Conservation (phyloP, 1,140 invertebrate genomes). For the Drosophila prosaltans region DNA sequence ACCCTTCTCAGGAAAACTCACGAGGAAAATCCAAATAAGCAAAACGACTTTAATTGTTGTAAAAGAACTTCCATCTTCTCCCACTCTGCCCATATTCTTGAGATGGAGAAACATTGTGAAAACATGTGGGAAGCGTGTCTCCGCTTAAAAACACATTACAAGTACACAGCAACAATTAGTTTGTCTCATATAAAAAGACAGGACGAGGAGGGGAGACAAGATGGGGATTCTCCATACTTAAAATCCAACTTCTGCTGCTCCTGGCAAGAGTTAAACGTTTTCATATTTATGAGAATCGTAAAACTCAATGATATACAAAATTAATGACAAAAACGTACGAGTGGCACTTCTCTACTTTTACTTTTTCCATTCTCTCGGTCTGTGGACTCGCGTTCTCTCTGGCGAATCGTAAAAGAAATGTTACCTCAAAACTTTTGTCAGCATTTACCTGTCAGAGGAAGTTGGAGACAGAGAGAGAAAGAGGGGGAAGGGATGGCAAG, state of each 20-base stretch:
- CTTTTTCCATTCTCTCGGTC: constrained; percentile 45
- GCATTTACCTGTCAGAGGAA: constrained; percentile 43
- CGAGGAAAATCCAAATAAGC: constrained; percentile 19
- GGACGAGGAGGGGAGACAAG: neutral
- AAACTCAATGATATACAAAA: constrained; percentile 83
- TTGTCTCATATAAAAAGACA: constrained; percentile 63
- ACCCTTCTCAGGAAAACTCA: constrained; percentile 21
- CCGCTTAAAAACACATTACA: constrained; percentile 79
- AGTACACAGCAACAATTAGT: constrained; percentile 76
- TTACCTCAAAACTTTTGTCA: constrained; percentile 73
- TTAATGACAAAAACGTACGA: constrained; percentile 78
- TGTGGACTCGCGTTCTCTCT: constrained; percentile 39
- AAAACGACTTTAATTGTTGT: constrained; percentile 38
- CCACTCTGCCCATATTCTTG: neutral
- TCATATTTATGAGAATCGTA: constrained; percentile 82
- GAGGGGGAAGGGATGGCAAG: neutral
- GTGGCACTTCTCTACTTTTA: constrained; percentile 53
- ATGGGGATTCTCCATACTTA: neutral
- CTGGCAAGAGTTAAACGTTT: constrained; percentile 80
- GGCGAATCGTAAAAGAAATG: constrained; percentile 79
- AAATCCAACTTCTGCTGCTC: constrained; percentile 3
- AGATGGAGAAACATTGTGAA: constrained; percentile 71
- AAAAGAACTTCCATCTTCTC: neutral
- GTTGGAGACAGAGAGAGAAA: neutral
- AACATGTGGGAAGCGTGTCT: constrained; percentile 73